Base-by-base conservation (phyloP, 2,888 invertebrate species). In the Torymus tubicola region DNA sequence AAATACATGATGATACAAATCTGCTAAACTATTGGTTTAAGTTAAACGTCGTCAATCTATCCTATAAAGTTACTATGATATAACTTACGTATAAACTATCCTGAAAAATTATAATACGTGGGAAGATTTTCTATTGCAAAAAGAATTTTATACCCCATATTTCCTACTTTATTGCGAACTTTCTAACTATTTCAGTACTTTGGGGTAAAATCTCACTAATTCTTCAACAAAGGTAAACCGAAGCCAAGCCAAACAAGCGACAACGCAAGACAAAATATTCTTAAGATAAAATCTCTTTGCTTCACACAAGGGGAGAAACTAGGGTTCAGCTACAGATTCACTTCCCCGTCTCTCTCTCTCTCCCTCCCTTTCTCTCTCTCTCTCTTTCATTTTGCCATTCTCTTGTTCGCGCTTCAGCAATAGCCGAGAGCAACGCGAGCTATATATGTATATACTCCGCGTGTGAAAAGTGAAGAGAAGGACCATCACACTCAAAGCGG, bases 401-500 rank as follows among this genome's bases (percentile, higher is more conserved):
- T 16, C 65, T 63, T 69, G 69, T 69, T 69, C 63, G 63, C 76
- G 52, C 76, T 76, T 63, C 42, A 55, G 55, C 76, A 63, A 76
- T 69, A 61, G 69, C 42, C 42, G 76, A 67, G n/a, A 53, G 14
- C 52, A 18, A 58, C 16, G 70, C 60, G 52, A 64, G 57, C 60
- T 77, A 73, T 74, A 74, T 65, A 50, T 14, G n/a, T 31, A 57
- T 72, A 76, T 82, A 82, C 82, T 83, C 86, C 84, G 84, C 84
- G 82, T 83, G 84, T 80, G 83, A 84, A 84, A 82, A 84, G 82
- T 78, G 78, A 81, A 80, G 85, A 84, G 82, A 84, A 82, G 85
- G 85, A 86, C 86, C 86, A 88, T 89, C 88, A 86, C 87, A 88
- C 87, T 89, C 87, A 89, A 89, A 87, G 85, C 86, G 86, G 86